A percentile compares a stretch with the other conserved stretches of the same genome.
Evolutionary conservation across 2,113 vertebrate species (phyloP).

Genomic region (Ictidomys tridecemlineatus): DNA sequence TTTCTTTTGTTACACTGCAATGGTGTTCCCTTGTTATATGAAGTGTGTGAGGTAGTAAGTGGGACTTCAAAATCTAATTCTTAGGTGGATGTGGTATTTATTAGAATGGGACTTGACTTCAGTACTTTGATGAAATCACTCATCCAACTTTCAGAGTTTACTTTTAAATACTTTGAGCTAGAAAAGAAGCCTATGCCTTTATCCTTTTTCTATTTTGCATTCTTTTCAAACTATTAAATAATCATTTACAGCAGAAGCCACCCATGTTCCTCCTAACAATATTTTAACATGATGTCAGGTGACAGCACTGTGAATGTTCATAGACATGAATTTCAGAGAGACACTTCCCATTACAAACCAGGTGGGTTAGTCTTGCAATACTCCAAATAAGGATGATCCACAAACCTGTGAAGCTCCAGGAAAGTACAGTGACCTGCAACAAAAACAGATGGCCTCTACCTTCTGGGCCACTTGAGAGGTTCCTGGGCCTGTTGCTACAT

Average conservation of each 20-base stretch:
- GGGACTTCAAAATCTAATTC: slow-evolving; percentile 10
- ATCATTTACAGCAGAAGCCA: neutral
- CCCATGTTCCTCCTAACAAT: neutral
- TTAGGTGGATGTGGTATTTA: neutral
- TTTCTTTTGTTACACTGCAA: neutral
- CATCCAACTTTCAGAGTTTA: neutral
- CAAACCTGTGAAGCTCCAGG: neutral
- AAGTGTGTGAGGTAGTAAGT: neutral
- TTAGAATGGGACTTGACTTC: neutral
- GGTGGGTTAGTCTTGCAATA: neutral
- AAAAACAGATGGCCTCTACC: neutral
- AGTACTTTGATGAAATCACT: neutral
- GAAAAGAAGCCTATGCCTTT: neutral
- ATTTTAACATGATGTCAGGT: neutral
- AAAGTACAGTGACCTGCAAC: neutral
- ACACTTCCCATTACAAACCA: neutral
- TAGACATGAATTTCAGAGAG: neutral
- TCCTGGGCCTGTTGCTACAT: neutral
- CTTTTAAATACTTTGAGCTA: slow-evolving; percentile 16
- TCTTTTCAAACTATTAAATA: neutral
- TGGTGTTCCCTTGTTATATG: neutral
- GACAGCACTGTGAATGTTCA: neutral
- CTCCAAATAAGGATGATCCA: neutral
- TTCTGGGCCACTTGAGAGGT: neutral
- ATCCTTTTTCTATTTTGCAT: neutral